Conservation (phyloP, 2,888 invertebrate species). For the Macrostomum cliftonense region DNA sequence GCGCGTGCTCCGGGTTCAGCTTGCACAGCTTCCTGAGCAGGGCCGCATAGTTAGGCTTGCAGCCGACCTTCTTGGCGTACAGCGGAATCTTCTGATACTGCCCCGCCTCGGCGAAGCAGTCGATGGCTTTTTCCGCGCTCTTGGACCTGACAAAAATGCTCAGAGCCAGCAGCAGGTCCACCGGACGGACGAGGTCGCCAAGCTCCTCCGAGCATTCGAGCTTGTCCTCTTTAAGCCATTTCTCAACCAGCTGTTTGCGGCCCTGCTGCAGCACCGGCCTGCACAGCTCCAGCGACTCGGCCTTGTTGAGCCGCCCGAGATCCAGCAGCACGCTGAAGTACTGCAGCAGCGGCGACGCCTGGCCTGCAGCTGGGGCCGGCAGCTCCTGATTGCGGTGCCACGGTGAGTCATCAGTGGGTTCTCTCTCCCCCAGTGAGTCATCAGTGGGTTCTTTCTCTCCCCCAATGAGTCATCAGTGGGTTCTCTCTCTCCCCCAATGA, state of each 20-base stretch:
- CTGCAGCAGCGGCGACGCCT: constrained; percentile 84
- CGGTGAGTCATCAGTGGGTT: too few relatives aligned
- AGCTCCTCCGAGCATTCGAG: constrained; percentile 94
- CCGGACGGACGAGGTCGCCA: constrained; percentile 87
- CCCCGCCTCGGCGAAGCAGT: constrained; percentile 97
- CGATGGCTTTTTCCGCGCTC: constrained; percentile 91
- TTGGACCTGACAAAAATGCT: constrained; percentile 92
- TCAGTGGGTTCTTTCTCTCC: too few relatives aligned
- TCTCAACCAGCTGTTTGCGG: constrained; percentile 82
- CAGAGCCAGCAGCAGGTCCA: constrained; percentile 81
- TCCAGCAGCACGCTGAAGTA: constrained; percentile 96
- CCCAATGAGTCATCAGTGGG: too few relatives aligned
- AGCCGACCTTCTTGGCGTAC: constrained; percentile 81
- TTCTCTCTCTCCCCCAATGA: too few relatives aligned
- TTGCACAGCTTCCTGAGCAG: constrained; percentile 85
- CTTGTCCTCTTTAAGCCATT: constrained; percentile 96
- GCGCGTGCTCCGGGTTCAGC: constrained; percentile 83
- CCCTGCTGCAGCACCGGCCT: constrained; percentile 85
- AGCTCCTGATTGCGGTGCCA: constrained; percentile 53
- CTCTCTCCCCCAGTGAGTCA: too few relatives aligned
- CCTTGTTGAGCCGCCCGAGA: constrained; percentile 90
- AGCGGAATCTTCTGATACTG: constrained; percentile 98
- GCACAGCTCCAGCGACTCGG: constrained; percentile 89
- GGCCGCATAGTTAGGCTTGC: constrained; percentile 89
- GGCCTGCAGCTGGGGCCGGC: constrained; percentile 76